These are phyloP conservation scores for Drosophila micromelanica DNA, from an alignment of 1,140 invertebrate species.

Conservation along the genomic window DNA sequence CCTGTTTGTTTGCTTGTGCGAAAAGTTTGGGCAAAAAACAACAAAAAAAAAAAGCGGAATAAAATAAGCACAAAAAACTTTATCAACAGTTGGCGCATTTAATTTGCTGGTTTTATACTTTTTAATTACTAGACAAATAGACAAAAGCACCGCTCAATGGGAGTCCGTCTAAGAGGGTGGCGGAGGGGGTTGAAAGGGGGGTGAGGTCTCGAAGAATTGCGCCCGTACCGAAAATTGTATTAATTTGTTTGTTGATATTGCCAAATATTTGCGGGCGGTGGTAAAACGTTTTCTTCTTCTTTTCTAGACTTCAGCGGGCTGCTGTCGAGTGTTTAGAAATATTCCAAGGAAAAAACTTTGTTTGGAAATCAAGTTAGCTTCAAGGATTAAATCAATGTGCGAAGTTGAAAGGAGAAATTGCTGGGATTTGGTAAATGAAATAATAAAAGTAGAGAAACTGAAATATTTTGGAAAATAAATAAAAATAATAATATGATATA, in stretches of 20 bases:
- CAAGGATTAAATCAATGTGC: background rate
- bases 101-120: conserved; percentile 82
- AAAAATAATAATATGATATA: too few relatives aligned
- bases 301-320: background rate
- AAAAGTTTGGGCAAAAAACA: conserved; percentile 35
- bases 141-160: conserved; percentile 32
- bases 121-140: conserved; percentile 81
- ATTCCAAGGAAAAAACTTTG: background rate
- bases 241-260: conserved; percentile 65
- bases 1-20: conserved; percentile 64
- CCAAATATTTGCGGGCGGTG: conserved; percentile 53
- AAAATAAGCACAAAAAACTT: conserved; percentile 31
- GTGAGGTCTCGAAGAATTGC: conserved; percentile 9
- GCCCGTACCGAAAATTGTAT: conserved; percentile 46
- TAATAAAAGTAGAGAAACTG: too few relatives aligned
- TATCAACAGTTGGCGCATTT: conserved; percentile 72
- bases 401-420: too few relatives aligned
- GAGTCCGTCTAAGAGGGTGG: background rate
- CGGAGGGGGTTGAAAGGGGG: too few relatives aligned
- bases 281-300: background rate
- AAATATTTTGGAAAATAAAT: too few relatives aligned
- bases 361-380: background rate
- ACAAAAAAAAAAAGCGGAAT: conserved; percentile 13
- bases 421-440: too few relatives aligned
- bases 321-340: background rate